Evolutionary conservation across 2,797 vertebrate species (phyloP).

Genomic region (Mionectes olivaceus): DNA sequence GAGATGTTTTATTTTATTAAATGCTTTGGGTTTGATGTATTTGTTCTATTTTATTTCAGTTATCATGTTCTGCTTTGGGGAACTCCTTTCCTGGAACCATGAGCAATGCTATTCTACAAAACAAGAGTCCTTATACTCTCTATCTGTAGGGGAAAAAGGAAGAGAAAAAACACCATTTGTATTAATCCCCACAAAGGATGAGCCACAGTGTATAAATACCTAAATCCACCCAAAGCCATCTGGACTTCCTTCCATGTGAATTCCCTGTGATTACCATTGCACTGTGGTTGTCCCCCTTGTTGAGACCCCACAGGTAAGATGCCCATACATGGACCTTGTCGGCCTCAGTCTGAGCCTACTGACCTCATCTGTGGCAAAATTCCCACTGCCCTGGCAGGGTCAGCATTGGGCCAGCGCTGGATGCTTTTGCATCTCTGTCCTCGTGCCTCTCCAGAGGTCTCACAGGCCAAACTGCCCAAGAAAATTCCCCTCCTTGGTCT

Average conservation of each 20-base stretch:
- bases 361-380: neutral
- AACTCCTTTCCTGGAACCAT: neutral
- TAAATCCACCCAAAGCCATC: neutral
- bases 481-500: neutral
- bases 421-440: neutral
- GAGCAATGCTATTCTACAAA: neutral
- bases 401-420: neutral
- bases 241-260: neutral
- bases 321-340: neutral
- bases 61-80: neutral
- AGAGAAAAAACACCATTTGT: neutral
- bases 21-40: constrained; percentile 22
- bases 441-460: accelerated
- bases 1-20: constrained; percentile 70
- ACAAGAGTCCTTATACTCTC: neutral
- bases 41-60: neutral
- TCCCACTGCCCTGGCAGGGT: neutral
- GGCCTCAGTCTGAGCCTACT: neutral
- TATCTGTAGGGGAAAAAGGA: neutral
- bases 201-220: neutral
- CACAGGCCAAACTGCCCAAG: accelerated
- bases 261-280: accelerated
- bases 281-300: neutral
- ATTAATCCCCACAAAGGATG: neutral
- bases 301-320: neutral